Evolutionary conservation across 2,797 vertebrate species (phyloP).

Genomic region (Anableps anableps): DNA sequence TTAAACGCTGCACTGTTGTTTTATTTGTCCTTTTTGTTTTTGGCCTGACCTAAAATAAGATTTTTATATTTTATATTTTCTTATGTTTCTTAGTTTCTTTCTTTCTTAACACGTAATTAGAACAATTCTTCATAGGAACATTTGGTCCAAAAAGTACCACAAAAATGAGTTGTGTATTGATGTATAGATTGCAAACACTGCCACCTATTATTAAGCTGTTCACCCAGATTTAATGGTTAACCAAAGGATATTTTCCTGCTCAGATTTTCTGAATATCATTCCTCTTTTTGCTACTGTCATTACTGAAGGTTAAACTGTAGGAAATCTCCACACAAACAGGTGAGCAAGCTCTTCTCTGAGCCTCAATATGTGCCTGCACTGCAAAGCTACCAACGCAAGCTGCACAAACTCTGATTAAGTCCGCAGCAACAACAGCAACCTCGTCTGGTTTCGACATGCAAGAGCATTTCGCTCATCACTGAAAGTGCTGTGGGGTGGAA

Average conservation of each 20-base stretch:
- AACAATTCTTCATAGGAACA: slow-evolving; percentile 23
- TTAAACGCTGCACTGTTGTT: slow-evolving; percentile 15
- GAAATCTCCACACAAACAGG: slow-evolving; percentile 38
- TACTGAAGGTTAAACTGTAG: slow-evolving; percentile 43
- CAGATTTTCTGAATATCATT: slow-evolving; percentile 42
- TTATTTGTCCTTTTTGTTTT: slow-evolving; percentile 1
- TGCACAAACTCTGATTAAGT: slow-evolving; percentile 28
- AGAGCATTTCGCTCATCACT: slow-evolving; percentile 16
- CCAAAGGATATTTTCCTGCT: slow-evolving; percentile 46
- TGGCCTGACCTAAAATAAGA: slow-evolving; percentile 12
- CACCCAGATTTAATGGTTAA: slow-evolving; percentile 41
- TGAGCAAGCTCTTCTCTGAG: slow-evolving; percentile 33
- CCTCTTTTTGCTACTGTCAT: slow-evolving; percentile 73
- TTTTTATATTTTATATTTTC: no score
- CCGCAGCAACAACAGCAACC: slow-evolving; percentile 40
- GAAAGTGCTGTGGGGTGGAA: slow-evolving; percentile 23
- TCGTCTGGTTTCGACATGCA: slow-evolving; percentile 12
- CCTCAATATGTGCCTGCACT: slow-evolving; percentile 40
- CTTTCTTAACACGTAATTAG: slow-evolving; percentile 35
- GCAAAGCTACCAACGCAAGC: slow-evolving; percentile 68
- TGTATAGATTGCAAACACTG: slow-evolving; percentile 61
- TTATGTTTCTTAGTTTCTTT: no score
- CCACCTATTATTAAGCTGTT: slow-evolving; percentile 37
- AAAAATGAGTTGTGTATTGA: slow-evolving; percentile 67
- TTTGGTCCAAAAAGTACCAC: slow-evolving; percentile 43